Percentiles rank a stretch among this genome's conserved stretches.
Conservation (phyloP, 2,113 vertebrate species). For the Saguinus imperator region DNA sequence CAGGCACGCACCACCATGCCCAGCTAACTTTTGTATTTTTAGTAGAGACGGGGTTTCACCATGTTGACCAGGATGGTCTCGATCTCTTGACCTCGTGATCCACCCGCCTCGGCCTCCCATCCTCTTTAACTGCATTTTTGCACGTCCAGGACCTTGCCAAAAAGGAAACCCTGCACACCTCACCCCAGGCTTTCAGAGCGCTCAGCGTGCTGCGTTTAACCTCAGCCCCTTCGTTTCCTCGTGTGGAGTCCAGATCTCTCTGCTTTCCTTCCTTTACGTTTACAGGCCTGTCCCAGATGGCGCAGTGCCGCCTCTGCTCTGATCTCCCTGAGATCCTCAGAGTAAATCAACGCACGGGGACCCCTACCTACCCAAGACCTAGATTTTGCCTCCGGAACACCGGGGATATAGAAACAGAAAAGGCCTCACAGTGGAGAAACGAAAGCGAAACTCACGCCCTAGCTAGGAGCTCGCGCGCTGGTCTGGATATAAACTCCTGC, state of each 20-base stretch:
- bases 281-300: neutral
- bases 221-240: neutral
- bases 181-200: neutral
- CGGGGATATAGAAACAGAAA: neutral
- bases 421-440: neutral
- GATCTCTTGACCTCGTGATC: too few relatives aligned
- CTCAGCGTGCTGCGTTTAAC: neutral
- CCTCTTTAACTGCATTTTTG: neutral
- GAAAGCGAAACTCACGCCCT: neutral
- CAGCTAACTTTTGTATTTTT: too few relatives aligned
- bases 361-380: neutral
- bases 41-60: too few relatives aligned
- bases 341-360: neutral
- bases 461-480: too few relatives aligned
- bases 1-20: too few relatives aligned
- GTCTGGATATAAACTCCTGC: too few relatives aligned
- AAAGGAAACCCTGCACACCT: neutral
- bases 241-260: neutral
- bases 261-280: neutral
- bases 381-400: neutral
- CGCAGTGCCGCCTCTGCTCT: neutral
- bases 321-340: neutral
- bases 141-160: too few relatives aligned
- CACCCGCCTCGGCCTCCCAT: too few relatives aligned
- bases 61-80: too few relatives aligned